Percentiles rank a stretch among this genome's conserved stretches.
phyloP scores from a whole-genome alignment of 2,797 vertebrate species.

The Meriones psammophilus region DNA sequence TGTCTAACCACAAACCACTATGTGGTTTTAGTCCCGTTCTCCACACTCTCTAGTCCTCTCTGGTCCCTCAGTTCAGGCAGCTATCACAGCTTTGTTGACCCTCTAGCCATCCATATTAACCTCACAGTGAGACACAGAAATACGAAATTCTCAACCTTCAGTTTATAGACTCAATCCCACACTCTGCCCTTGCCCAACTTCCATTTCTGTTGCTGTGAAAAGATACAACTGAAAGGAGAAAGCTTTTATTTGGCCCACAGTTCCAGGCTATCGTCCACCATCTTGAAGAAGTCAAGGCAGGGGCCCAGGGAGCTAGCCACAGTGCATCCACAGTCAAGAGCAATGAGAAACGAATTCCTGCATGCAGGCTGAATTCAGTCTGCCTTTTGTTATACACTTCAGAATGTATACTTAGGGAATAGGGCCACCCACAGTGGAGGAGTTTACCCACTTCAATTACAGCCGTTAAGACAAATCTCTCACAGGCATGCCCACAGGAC shows the following conservation, averaged over 20 bases:
- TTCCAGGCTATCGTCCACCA: neutral
- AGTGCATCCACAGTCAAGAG: neutral
- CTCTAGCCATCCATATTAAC: neutral
- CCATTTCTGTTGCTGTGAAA: neutral
- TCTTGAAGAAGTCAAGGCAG: neutral
- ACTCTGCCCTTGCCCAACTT: neutral
- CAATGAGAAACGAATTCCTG: neutral
- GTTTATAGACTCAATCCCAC: neutral
- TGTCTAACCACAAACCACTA: neutral
- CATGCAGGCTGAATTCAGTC: neutral
- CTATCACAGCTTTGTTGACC: neutral
- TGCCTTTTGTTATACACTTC: neutral
- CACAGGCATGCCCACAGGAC: neutral
- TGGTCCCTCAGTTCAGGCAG: neutral
- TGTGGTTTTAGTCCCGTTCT: neutral
- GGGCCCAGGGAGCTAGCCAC: too few species aligned
- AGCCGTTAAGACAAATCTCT: neutral
- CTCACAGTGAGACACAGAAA: neutral
- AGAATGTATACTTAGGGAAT: neutral
- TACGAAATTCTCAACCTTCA: rapidly evolving
- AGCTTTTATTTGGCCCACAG: neutral
- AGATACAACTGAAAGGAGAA: neutral
- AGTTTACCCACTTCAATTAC: neutral
- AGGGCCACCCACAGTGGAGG: neutral
- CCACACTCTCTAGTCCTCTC: neutral